Base-by-base conservation (phyloP, 2,888 invertebrate species). In the Limenitis camilla region DNA sequence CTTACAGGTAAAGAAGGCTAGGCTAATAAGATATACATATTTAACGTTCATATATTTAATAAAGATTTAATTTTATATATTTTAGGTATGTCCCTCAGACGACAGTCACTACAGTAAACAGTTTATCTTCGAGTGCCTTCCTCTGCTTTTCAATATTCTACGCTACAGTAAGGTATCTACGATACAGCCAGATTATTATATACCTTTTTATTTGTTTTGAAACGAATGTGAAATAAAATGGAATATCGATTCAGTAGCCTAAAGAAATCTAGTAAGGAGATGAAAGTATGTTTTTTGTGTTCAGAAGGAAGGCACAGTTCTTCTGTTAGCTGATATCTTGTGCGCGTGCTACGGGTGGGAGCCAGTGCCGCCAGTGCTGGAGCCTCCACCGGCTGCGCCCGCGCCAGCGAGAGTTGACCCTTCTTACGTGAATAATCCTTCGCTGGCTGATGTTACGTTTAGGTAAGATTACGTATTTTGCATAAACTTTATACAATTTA, bases 391-490 rank as follows among this genome's bases (percentile, higher is more conserved):
- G 91, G 32, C 90, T 91, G 35, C 90, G 90, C 27, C 93, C 2
- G 85, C 91, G 6, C 88, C 90, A 0, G 94, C 96, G 0, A 88
- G 96, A 55, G 96, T 96, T 63, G 97, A 97, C 83, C 95, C 96
- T 0, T 94, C 95, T 70, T 97, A 96, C 81, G 96, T 97, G 60
- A 97, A 97, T 86, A 97, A 96, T 83, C 95, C 96, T 0, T 96
- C 96, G 69, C 88, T 97, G 35, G 96, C 96, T 64, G 97, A 97
- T 74, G 96, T 97, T 30, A 96, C 96, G 51, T 97, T 97, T 78
- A 88, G 90, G 90, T 90, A n/a, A 36, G 27, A 19, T 19, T 19
- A 19, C 19, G 1, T 19, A 19, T 19, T 19, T 19, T 19, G 19
- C 19, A 19, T n/a, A 19, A 19, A 19, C 19, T 19, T 19, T 19